These are phyloP conservation scores for Flexamia atlantica DNA, from an alignment of 2,888 invertebrate species.

Conservation along the genomic window DNA sequence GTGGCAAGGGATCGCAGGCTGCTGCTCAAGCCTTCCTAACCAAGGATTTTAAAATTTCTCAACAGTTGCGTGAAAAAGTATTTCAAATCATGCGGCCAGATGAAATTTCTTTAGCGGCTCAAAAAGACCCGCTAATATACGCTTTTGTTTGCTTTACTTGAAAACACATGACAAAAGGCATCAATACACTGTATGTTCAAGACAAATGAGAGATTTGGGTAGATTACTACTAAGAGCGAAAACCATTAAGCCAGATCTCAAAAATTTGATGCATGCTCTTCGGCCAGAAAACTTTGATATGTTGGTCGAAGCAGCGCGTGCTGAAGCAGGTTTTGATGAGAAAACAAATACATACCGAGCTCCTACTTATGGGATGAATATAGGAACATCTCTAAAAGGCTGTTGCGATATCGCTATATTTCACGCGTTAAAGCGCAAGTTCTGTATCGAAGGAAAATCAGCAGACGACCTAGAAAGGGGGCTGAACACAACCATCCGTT, in stretches of 20 bases:
- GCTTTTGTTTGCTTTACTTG: constrained; percentile 19
- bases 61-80: constrained; percentile 13
- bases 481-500: constrained; percentile 11
- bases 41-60: background rate
- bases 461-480: background rate
- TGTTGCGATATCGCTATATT: constrained; percentile 34
- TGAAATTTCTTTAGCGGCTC: constrained; percentile 1
- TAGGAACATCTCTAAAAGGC: constrained; percentile 29
- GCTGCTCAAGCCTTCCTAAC: constrained; percentile 12
- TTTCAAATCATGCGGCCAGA: constrained; percentile 19
- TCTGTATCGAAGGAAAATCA: background rate
- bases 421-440: background rate
- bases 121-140: constrained; percentile 45
- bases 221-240: constrained; percentile 8
- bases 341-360: background rate
- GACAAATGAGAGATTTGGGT: constrained; percentile 47
- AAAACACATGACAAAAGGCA: constrained; percentile 38
- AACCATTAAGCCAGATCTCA: constrained; percentile 10
- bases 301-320: constrained; percentile 30
- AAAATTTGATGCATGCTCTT: constrained; percentile 35
- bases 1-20: background rate
- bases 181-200: background rate
- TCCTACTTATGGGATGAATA: constrained; percentile 53
- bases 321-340: background rate
- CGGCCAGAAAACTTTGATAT: constrained; percentile 44